Base-by-base conservation (phyloP, 1,140 invertebrate species). In the Nymphalis io region DNA sequence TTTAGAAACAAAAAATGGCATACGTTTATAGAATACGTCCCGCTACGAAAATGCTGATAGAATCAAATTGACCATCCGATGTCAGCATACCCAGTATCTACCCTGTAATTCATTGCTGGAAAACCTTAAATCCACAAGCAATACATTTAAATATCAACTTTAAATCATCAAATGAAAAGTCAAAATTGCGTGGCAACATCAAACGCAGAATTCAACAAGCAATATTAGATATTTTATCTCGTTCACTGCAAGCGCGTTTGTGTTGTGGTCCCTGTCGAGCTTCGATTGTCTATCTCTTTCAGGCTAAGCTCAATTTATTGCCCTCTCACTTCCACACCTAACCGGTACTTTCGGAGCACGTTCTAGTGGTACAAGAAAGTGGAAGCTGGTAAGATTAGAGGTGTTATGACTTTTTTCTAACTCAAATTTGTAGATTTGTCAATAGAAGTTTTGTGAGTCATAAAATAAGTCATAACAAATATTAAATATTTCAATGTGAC, bases 21-120 rank as follows among this genome's bases (percentile, higher is more conserved):
- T 66, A 55, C 59, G 40, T n/a, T 74, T 63, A 39, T 70, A 72
- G 62, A 67, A 75, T 70, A 76, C 60, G 68, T 74, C 64, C 64
- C 68, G 59, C 51, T 73, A 67, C 70, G 66, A 80, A 80, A 76
- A 72, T 74, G 76, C 82, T 84, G 82, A 84, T 82, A 81, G 74
- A 82, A 84, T 84, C 69, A 73, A 79, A 84, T 81, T 78, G 75
- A 68, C 78, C 78, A 78, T 72, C 80, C 68, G 65, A 68, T 74
- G 82, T 84, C 82, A 84, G 76, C 78, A 79, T 73, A 72, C 70
- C 66, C 51, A 55, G 51, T 65, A 72, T 74, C 38, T 76, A 78
- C 74, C 69, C 69, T 75, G 64, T 55, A 55, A 55, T 55, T 55
- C 51, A 55, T 55, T 55, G 67, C 64, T 60, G 60, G 64, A 75